Base-by-base conservation (phyloP, 2,888 invertebrate genomes). In the Eumerus sabulonum region DNA sequence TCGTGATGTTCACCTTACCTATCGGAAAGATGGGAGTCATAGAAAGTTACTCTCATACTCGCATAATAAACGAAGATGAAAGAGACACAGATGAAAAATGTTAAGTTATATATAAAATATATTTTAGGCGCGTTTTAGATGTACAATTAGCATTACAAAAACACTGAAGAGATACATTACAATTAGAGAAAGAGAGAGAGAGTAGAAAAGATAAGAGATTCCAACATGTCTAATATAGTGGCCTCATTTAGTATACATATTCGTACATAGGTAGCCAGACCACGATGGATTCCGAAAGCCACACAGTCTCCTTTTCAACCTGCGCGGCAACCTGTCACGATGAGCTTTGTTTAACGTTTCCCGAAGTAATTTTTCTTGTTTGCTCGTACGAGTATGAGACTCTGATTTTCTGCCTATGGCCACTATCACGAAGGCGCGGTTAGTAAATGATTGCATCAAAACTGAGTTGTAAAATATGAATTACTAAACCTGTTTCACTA, bases 141-240 rank as follows among this genome's bases (percentile, higher is more conserved):
- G 56, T 56, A 40, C 66, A 57, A 50, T 67, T 56, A 67, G 57
- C 50, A 42, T 57, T 48, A 54, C 57, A 57, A 67, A 48, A 67
- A 67, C 57, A 57, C 50, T 16, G 35, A 57, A 35, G 50, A 27
- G 27, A 27, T 27, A 27, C n/a, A n/a, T n/a, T n/a, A n/a, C 27
- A 7, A 27, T 4, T 27, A 27, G 27, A 27, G 27, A 27, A 27
- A 27, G 27, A 27, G 27, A 27, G 27, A 27, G 27, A 27, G 27
- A 27, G 27, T 4, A 27, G 38, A 36, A 51, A 35, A n/a, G 38
- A 17, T n/a, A 50, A 64, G 57, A 67, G 57, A 54, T 57, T 57
- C 16, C 36, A n/a, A 40, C 35, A 40, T 60, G 13, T 59, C 17
- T 42, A 53, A 45, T 64, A n/a, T 48, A 53, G 38, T 67, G 67